Percentiles rank a stretch among this genome's conserved stretches.
Conservation (phyloP, 1,140 invertebrate genomes). For the Papilio helenus region DNA sequence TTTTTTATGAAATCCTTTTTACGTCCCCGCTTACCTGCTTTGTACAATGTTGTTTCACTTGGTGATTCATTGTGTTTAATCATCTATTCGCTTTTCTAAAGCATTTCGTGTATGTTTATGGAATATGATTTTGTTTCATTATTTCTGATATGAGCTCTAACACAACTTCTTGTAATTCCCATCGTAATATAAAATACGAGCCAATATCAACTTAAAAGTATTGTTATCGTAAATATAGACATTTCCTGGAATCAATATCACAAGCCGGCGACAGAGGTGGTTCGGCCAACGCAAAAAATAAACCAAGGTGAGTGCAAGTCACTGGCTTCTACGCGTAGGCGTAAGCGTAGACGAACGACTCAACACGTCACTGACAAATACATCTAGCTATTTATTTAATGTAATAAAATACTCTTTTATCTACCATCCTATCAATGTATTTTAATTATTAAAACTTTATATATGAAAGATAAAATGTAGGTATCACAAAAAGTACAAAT, state of each 20-base stretch:
- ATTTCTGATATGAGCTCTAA: not conserved
- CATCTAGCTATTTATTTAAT: conserved; percentile 4
- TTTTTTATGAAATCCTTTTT: conserved; percentile 31
- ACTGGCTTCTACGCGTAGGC: conserved; percentile 48
- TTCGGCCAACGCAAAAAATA: conserved; percentile 43
- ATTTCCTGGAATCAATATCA: conserved; percentile 21
- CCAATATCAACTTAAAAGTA: not conserved
- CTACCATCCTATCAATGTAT: not conserved
- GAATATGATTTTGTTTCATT: not conserved
- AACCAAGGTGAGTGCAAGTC: conserved; percentile 47
- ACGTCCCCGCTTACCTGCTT: conserved; percentile 30
- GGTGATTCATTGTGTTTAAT: conserved; percentile 26
- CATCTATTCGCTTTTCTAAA: conserved; percentile 11
- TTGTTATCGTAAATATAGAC: not conserved
- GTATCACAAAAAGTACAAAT: not conserved
- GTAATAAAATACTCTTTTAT: not conserved
- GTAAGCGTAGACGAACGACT: conserved; percentile 42
- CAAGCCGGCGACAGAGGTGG: not conserved
- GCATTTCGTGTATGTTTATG: not conserved
- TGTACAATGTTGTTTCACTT: conserved; percentile 24
- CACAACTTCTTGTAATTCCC: not conserved
- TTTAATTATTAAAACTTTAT: not conserved
- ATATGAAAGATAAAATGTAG: not conserved
- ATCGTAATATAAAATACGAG: not conserved
- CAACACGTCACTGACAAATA: conserved; percentile 15